Base-by-base conservation (phyloP, 2,888 invertebrate genomes). In the Xanthorhoe designata region DNA sequence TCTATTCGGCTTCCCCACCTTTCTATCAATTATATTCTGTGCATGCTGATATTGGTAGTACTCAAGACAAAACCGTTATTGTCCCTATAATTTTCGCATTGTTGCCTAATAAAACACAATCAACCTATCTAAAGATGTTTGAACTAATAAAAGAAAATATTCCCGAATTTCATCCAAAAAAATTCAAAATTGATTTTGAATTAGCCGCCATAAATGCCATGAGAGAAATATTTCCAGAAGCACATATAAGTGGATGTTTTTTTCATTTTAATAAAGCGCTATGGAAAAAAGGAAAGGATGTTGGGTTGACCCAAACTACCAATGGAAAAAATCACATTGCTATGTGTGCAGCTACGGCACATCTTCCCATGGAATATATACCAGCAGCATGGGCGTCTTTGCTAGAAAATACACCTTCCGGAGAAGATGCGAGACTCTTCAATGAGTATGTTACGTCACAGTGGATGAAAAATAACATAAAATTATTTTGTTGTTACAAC, bases 341-440 rank as follows among this genome's bases (percentile, higher is more conserved):
- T n/a, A 45, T 45, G 45, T 45, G 51, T 64, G 57, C 57, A 57
- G 57, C 64, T 52, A 64, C 59, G 56, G 62, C 51, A 62, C 50
- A 62, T 62, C 62, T 62, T 62, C 56, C 56, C 50, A 56, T 56
- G 56, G 56, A 55, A 56, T 9, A 24, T 24, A 62, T 62, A 55
- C 56, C 62, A 63, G 64, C 60, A 65, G 64, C 64, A 65, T 65
- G 64, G 64, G 54, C 60, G 53, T 65, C 54, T 60, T 50, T 65
- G 60, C 60, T 65, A 60, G 50, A 65, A 65, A 65, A 60, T 60
- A 54, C 64, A 65, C 57, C 57, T 57, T 57, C 56, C 51, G 63
- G 57, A 56, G 57, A 60, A 51, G 51, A 60, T 15, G 60, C 32
- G 35, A 60, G 56, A 32, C 38, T 47, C 32, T 62, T 64, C 59